Evolutionary conservation across 2,113 vertebrate genomes (phyloP), one percentile per base, ranked within the genome.

Genomic region (Pteropus alecto): DNA sequence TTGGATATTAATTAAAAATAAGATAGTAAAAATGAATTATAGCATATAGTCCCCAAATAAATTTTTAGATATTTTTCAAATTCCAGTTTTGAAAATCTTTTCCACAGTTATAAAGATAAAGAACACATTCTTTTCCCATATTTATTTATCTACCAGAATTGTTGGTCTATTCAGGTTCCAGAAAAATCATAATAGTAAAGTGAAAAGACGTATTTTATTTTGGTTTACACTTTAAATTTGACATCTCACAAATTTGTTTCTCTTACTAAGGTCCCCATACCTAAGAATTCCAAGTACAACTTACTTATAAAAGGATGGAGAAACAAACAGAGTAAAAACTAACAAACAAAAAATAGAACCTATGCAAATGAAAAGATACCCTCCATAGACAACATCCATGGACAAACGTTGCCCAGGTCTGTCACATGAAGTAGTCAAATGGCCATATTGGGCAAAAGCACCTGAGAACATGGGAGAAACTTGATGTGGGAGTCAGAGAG

Each of bases 1-100:
- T 94, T 93, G 70, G 13, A 71, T 85, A 58, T 63, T 87, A 79
- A 58, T 77, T 88, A 74, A 77, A 96, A 95, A 79, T 65, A 79
- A 38, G 30, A 26, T 2, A 28, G 35, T 65, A 60, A 88, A 93
- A 81, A 67, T 22, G 26, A 76, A 79, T 82, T 90, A 67, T 78
- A 61, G 1, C 79, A 82, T 78, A 10, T 56, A 77, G 3, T 48
- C 4, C 10, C 26, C 61, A 18, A 61, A 26, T 90, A n/a, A 41
- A 78, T 73, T 82, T 85, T 90, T 61, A 83, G 56, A 5, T 92
- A 58, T 73, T 91, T 85, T 93, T 87, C 48, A 93, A 46, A 70
- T 94, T 71, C 67, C 14, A 0, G 24, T 28, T 82, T 54, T 93
- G 38, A 22, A 68, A 43, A 54, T 74, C 48, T 77, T 70, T 48